phyloP scores from a whole-genome alignment of 2,113 vertebrate genomes.

The Pholis gunnellus region DNA sequence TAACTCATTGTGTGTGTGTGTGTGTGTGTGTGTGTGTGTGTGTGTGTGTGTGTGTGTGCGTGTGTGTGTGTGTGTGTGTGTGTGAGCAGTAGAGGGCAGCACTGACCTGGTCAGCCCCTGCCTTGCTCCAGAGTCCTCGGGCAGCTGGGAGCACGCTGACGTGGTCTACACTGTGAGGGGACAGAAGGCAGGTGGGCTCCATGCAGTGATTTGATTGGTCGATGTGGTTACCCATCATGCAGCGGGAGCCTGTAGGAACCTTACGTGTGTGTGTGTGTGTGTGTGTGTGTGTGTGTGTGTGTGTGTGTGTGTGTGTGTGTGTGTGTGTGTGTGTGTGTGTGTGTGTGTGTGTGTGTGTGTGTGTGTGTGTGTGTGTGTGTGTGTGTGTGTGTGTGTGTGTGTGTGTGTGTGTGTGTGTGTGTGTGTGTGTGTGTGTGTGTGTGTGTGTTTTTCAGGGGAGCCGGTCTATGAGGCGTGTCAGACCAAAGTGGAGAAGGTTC shows the following conservation, averaged over 20 bases:
- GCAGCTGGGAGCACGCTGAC: slow-evolving; percentile 90
- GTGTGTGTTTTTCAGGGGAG: slow-evolving; percentile 76
- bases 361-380: slow-evolving; percentile 49
- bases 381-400: slow-evolving; percentile 49
- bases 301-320: slow-evolving; percentile 47
- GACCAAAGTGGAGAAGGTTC: slow-evolving; percentile 86
- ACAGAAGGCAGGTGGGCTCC: slow-evolving; percentile 88
- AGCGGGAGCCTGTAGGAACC: neutral
- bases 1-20: neutral
- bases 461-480: slow-evolving; percentile 87
- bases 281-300: slow-evolving; percentile 44
- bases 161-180: slow-evolving; percentile 89
- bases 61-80: neutral
- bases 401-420: slow-evolving; percentile 3
- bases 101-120: slow-evolving; percentile 91
- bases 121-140: slow-evolving; percentile 86
- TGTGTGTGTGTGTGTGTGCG: neutral
- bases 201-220: neutral
- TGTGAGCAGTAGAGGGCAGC: slow-evolving; percentile 82
- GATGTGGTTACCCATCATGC: neutral
- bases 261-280: slow-evolving; percentile 37
- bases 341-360: slow-evolving; percentile 46
- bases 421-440: neutral
- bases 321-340: slow-evolving; percentile 49
- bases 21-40: neutral